Base-by-base conservation (phyloP, 2,797 vertebrate genomes). In the Amniataba percoides region DNA sequence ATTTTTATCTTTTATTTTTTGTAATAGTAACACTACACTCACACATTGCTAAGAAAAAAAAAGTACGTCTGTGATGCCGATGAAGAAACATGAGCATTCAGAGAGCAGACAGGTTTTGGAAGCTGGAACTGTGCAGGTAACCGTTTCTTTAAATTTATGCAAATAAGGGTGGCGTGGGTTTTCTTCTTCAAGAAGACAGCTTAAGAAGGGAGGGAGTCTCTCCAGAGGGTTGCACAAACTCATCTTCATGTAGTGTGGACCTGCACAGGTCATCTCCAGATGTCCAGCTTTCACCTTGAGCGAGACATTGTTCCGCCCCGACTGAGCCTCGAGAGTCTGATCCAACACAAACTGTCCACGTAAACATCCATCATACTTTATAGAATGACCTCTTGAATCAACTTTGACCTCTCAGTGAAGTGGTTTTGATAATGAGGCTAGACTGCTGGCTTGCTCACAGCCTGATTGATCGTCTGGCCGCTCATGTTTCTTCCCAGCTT, bases 11-110 rank as follows among this genome's bases (percentile, higher is more conserved):
- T n/a, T n/a, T n/a, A n/a, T n/a, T n/a, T n/a, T n/a, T n/a, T 11
- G 11, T 61, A 55, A 45, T 62, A 66, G 21, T 23, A 23, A 42
- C 49, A 57, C 23, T 53, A 8, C n/a, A 15, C 19, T 73, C 63
- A n/a, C n/a, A 48, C 18, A 40, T 40, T 7, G 59, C 10, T 34
- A 55, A 3, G 40, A 13, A 25, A n/a, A n/a, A n/a, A n/a, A n/a
- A n/a, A n/a, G n/a, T n/a, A n/a, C n/a, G n/a, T n/a, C n/a, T n/a
- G n/a, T n/a, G n/a, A 23, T 14, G 7, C 8, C 18, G 45, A 25
- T 1, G 2, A 56, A 63, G 31, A 75, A 52, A 66, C 25, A 42
- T 12, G 7, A 21, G n/a, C 8, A 39, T 34, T 34, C 27, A 39
- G 7, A 19, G 10, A 56, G 61, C n/a, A 39, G 48, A 43, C 34